Conservation (phyloP, 2,888 invertebrate genomes). For the Drosophila tanythrix region DNA sequence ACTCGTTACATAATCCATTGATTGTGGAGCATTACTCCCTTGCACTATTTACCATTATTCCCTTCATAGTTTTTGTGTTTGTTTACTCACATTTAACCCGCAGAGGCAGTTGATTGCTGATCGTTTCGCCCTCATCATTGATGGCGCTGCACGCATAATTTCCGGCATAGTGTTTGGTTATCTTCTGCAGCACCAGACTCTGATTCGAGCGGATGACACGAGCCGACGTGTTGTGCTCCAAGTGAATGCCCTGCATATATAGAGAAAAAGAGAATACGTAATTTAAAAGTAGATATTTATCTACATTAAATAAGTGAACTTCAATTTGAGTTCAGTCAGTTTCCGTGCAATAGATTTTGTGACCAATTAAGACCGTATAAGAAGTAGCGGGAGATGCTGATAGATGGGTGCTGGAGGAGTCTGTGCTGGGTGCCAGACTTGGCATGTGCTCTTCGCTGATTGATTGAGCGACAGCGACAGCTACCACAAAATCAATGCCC, state of each 20-base stretch:
- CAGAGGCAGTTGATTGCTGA: slow-evolving; percentile 93
- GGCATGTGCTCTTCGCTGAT: slow-evolving; percentile 41
- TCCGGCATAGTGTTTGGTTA: slow-evolving; percentile 93
- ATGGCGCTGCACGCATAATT: slow-evolving; percentile 95
- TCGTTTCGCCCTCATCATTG: slow-evolving; percentile 94
- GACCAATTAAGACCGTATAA: not conserved
- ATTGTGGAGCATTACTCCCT: too few relatives aligned
- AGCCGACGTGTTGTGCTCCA: slow-evolving; percentile 94
- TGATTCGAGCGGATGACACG: slow-evolving; percentile 96
- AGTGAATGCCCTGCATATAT: slow-evolving; percentile 88
- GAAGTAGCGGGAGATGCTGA: not conserved
- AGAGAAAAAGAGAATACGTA: not conserved
- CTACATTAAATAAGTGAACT: not conserved
- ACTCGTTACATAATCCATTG: not conserved
- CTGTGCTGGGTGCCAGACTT: not conserved
- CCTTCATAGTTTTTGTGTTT: slow-evolving; percentile 1
- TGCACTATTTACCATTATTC: not conserved
- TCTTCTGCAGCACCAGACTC: slow-evolving; percentile 95
- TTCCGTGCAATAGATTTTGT: not conserved
- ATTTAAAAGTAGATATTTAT: not conserved
- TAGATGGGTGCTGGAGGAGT: not conserved
- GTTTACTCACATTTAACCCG: slow-evolving; percentile 93
- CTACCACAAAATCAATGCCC: slow-evolving; percentile 72
- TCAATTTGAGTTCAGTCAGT: not conserved
- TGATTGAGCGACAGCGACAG: slow-evolving; percentile 66